Percentiles rank a stretch among this genome's conserved stretches.
Conservation (phyloP, 2,113 vertebrate genomes). For the Bubo bubo region DNA sequence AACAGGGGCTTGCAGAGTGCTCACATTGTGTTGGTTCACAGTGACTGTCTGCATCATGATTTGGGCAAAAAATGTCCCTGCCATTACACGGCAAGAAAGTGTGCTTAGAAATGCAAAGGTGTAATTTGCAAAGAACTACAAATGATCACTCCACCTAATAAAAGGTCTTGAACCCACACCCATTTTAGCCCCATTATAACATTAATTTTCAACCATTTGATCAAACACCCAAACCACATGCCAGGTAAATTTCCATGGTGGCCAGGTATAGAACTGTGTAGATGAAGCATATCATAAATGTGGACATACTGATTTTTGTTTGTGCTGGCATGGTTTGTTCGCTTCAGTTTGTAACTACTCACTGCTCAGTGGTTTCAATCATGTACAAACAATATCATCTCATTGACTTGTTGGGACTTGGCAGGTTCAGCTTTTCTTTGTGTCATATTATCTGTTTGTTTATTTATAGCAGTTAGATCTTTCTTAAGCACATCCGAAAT, state of each 20-base stretch:
- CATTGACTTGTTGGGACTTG: not conserved
- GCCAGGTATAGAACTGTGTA: not conserved
- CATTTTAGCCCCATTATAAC: not conserved
- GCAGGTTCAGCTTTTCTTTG: not conserved
- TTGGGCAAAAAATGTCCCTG: not conserved
- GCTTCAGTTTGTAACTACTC: not conserved
- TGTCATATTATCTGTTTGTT: not conserved
- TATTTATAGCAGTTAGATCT: not conserved
- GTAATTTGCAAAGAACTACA: not conserved
- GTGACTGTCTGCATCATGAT: rapidly evolving
- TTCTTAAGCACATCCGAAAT: not conserved
- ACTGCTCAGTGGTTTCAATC: not conserved
- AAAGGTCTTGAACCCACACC: not conserved
- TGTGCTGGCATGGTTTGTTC: not conserved
- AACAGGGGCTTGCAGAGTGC: not conserved
- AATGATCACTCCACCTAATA: not conserved
- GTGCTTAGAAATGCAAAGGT: not conserved
- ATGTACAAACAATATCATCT: not conserved
- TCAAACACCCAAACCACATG: not conserved
- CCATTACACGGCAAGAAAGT: not conserved
- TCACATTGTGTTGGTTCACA: rapidly evolving
- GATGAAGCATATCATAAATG: not conserved
- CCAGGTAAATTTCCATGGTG: not conserved
- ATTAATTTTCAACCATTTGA: not conserved
- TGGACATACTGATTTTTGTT: not conserved